phyloP scores from a whole-genome alignment of 2,113 vertebrate species.

The Misgurnus mizolepis region DNA sequence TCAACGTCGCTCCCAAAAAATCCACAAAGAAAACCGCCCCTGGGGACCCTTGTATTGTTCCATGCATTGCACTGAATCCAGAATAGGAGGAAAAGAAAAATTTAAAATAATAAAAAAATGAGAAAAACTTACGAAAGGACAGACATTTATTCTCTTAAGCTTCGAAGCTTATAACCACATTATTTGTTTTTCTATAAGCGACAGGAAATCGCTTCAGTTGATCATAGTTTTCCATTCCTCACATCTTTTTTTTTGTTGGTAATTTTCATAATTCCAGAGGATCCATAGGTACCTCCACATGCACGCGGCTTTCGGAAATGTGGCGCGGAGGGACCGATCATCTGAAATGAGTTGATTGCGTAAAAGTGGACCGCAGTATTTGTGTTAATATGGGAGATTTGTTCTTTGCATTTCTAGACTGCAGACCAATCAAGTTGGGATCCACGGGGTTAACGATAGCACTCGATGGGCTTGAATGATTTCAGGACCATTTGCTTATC shows the following conservation, averaged over 20 bases:
- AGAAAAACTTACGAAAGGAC: constrained; percentile 48
- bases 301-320: constrained; percentile 63
- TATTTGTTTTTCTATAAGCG: constrained; percentile 75
- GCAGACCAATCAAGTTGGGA: constrained; percentile 35
- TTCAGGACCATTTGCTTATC: constrained; percentile 53
- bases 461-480: constrained; percentile 27
- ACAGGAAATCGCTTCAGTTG: constrained; percentile 76
- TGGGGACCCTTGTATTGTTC: constrained; percentile 81
- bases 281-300: constrained; percentile 61
- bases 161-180: constrained; percentile 82
- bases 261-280: constrained; percentile 76
- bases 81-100: constrained; percentile 77
- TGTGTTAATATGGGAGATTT: constrained; percentile 60
- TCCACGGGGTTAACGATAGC: constrained; percentile 31
- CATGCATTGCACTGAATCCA: constrained; percentile 93
- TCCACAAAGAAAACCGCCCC: constrained; percentile 57
- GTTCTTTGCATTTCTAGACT: constrained; percentile 53
- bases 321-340: constrained; percentile 57
- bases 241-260: constrained; percentile 65
- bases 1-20: constrained; percentile 58
- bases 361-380: constrained; percentile 53
- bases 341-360: constrained; percentile 53
- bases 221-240: constrained; percentile 79
- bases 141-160: constrained; percentile 59
- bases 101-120: constrained; percentile 67